phyloP scores from a whole-genome alignment of 2,888 invertebrate species.

The Drosophila emarginata region DNA sequence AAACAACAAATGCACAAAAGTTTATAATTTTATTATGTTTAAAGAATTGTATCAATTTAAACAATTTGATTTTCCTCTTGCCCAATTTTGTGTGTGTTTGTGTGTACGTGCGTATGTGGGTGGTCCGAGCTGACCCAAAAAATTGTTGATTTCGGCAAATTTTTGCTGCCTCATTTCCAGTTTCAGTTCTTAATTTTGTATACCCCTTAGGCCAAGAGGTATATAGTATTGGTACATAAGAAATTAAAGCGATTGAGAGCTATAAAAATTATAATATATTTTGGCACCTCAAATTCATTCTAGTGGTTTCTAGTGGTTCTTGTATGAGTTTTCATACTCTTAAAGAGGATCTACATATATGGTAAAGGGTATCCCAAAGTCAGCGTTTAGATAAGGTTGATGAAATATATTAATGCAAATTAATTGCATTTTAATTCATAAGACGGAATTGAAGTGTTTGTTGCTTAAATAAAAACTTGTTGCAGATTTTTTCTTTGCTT shows the following conservation, averaged over 20 bases:
- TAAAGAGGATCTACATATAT: not conserved
- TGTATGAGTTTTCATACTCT: too few relatives aligned
- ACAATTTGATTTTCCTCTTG: slow-evolving; percentile 31
- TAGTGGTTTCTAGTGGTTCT: too few relatives aligned
- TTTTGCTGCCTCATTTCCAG: not conserved
- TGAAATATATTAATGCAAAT: not conserved
- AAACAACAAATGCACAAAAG: slow-evolving; percentile 27
- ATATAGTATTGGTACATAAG: too few relatives aligned
- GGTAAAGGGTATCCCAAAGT: not conserved
- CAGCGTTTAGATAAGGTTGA: not conserved
- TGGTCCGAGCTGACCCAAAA: not conserved
- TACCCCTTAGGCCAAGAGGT: too few relatives aligned
- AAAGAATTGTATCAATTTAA: slow-evolving; percentile 31
- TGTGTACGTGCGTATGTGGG: not conserved
- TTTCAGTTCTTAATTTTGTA: not conserved
- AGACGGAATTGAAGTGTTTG: not conserved
- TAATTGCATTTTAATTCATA: not conserved
- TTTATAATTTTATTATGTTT: slow-evolving; percentile 1
- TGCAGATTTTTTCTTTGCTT: not conserved
- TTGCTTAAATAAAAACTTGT: slow-evolving; percentile 27
- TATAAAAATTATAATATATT: too few relatives aligned
- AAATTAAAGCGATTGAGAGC: not conserved
- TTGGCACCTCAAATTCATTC: too few relatives aligned
- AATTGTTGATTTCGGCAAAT: not conserved
- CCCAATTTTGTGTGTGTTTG: not conserved